phyloP scores from a whole-genome alignment of 2,113 vertebrate species.

The Bettongia penicillata region DNA sequence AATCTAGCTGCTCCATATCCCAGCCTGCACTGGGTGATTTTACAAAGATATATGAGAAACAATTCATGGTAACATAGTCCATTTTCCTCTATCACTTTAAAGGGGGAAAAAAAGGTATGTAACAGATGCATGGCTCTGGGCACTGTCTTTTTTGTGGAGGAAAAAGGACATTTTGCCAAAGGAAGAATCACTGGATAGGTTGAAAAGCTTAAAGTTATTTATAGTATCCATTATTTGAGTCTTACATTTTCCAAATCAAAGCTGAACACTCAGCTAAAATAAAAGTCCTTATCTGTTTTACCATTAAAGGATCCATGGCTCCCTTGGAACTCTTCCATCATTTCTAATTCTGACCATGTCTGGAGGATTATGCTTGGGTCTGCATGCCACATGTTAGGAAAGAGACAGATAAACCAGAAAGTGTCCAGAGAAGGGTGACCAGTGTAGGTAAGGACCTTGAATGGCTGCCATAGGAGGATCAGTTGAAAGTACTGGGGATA shows the following conservation, averaged over 20 bases:
- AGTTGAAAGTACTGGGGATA: neutral
- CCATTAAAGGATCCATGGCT: neutral
- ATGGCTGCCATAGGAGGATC: neutral
- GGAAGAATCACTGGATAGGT: neutral
- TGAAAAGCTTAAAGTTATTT: neutral
- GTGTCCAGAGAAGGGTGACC: neutral
- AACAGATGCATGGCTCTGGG: rapidly evolving
- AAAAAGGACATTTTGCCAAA: rapidly evolving
- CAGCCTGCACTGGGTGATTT: neutral
- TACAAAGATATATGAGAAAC: neutral
- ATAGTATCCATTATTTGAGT: neutral
- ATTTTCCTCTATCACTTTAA: neutral
- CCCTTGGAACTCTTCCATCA: neutral
- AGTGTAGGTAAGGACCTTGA: neutral
- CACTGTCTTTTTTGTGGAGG: neutral
- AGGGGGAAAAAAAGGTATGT: neutral
- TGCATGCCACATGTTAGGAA: neutral
- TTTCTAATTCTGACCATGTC: neutral
- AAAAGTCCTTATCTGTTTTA: neutral
- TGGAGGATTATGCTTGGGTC: neutral
- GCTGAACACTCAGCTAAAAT: neutral
- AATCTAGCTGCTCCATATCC: neutral
- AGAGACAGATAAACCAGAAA: neutral
- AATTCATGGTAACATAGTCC: neutral
- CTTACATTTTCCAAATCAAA: constrained; percentile 40